phyloP scores from a whole-genome alignment of 2,797 vertebrate species.

The Enteromius fasciolatus region DNA sequence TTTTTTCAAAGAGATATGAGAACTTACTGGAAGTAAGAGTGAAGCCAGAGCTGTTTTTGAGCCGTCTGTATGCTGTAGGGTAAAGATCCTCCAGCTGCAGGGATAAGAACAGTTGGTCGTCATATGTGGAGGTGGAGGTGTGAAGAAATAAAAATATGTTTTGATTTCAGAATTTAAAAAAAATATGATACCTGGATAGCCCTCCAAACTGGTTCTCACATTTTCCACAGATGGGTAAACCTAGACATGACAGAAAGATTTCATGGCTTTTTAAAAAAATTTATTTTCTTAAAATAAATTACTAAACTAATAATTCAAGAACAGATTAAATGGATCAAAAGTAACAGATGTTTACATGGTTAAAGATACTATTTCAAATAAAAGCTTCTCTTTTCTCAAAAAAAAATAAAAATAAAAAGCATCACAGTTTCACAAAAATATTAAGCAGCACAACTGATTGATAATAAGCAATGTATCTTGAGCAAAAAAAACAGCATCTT shows the following conservation, averaged over 20 bases:
- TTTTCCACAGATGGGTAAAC: constrained; percentile 94
- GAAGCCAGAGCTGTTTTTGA: constrained; percentile 94
- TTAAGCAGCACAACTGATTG: not conserved
- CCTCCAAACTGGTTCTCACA: constrained; percentile 94
- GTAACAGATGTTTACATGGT: not conserved
- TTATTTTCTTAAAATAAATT: not conserved
- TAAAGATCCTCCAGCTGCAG: constrained; percentile 92
- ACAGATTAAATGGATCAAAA: not conserved
- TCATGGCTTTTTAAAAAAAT: not conserved
- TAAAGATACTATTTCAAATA: not conserved
- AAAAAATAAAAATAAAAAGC: not conserved
- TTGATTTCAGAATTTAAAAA: constrained; percentile 8
- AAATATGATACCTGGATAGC: constrained; percentile 87
- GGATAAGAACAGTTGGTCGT: constrained; percentile 37
- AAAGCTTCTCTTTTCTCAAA: not conserved
- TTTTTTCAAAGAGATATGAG: not conserved
- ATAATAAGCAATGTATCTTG: not conserved
- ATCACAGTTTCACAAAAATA: not conserved
- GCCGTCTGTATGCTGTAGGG: constrained; percentile 96
- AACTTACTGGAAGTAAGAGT: constrained; percentile 95
- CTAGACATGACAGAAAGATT: constrained; percentile 67
- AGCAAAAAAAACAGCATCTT: not conserved
- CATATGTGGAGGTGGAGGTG: not conserved
- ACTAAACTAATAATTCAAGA: not conserved
- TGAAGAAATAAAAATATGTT: not conserved